phyloP scores from a whole-genome alignment of 2,888 invertebrate species.

The Amaurobius ferox region DNA sequence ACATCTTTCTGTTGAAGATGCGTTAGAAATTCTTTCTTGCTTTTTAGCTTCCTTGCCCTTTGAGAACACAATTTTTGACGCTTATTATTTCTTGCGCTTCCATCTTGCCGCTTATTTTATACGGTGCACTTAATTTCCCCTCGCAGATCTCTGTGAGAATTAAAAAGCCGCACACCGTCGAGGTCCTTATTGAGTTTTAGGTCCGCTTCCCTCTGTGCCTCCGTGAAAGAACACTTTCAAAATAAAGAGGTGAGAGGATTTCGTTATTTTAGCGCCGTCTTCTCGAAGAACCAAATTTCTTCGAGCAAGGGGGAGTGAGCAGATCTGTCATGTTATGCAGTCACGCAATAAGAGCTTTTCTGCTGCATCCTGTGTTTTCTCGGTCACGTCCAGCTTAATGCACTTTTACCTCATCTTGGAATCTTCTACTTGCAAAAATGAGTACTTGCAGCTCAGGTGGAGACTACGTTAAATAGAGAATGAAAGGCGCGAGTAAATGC shows the following conservation, averaged over 20 bases:
- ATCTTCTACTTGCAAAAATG: not conserved
- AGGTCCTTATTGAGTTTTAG: conserved; percentile 23
- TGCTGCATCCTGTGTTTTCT: not conserved
- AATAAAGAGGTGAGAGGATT: conserved; percentile 27
- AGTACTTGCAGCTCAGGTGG: not conserved
- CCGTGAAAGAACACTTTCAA: conserved; percentile 31
- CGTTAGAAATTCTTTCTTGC: too few species aligned
- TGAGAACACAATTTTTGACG: too few species aligned
- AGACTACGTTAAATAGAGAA: not conserved
- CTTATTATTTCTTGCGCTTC: too few species aligned
- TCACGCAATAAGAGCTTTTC: conserved; percentile 8
- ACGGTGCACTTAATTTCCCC: not conserved
- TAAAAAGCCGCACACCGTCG: not conserved
- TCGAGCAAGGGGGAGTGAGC: not conserved
- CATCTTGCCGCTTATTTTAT: too few species aligned
- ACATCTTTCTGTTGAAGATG: too few species aligned
- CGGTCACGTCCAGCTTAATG: conserved; percentile 2
- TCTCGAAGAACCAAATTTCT: not conserved
- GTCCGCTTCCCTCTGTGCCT: conserved; percentile 9
- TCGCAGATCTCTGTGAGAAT: too few species aligned
- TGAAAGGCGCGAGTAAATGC: not conserved
- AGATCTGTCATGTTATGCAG: not conserved
- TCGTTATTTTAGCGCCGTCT: conserved; percentile 46
- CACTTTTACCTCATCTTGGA: not conserved
- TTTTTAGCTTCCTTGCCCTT: too few species aligned